Base-by-base conservation (phyloP, 2,888 invertebrate genomes). In the Tenthredo scrophulariae region DNA sequence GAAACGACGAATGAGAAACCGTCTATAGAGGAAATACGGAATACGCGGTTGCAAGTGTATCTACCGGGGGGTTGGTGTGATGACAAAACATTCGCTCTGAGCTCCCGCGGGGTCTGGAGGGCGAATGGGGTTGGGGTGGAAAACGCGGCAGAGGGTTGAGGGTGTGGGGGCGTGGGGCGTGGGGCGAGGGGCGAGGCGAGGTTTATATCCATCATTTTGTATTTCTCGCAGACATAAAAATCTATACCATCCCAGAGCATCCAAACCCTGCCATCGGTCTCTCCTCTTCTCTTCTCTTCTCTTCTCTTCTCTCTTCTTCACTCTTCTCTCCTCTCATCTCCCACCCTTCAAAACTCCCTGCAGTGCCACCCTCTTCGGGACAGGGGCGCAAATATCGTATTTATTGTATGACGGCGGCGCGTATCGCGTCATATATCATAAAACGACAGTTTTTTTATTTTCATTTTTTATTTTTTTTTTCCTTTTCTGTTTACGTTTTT, bases 121-220 rank as follows among this genome's bases (percentile, higher is more conserved):
- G 79, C 10, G 84, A 67, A 77, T 54, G 84, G 72, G 80, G 62
- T 50, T 62, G 82, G 72, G 80, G 70, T 22, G 46, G 79, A 85
- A 79, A 58, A 40, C 67, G 85, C 22, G 67, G 43, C 74, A 65
- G 72, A 50, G 54, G 67, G 70, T 67, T 13, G 50, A 58, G 65
- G 84, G 58, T 70, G 37, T 85, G 85, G 85, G 85, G 37, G 87
- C 62, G 87, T 84, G 86, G 87, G 89, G 87, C 88, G 88, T 5
- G 40, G 88, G 87, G 87, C 62, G 87, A 84, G 86, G 87, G 89
- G 88, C 88, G 88, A 88, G 82, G 87, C 88, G 90, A 90, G 92
- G 91, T 92, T 92, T 92, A 92, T 92, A 92, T 92, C 92, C 92
- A 92, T 92, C 92, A 92, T 92, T 91, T 92, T 91, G 92, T 92